phyloP scores from a whole-genome alignment of 1,140 invertebrate genomes.

The Lethrus apterus region DNA sequence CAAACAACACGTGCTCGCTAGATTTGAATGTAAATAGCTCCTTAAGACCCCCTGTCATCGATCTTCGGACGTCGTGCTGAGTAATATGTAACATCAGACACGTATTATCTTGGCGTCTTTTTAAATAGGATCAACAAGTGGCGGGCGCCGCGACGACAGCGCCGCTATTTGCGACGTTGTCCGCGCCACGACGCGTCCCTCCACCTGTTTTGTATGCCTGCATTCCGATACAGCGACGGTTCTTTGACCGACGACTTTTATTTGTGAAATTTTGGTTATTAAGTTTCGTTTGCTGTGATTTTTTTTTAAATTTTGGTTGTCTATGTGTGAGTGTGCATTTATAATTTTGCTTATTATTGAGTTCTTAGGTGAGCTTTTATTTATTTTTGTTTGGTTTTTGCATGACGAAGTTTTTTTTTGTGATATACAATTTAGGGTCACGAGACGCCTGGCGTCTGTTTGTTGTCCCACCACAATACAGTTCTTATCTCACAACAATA shows the following conservation, averaged over 20 bases:
- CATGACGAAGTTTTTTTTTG: conserved; percentile 4
- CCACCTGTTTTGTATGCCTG: conserved; percentile 31
- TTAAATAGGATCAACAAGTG: conserved; percentile 23
- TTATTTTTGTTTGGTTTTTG: conserved; percentile 20
- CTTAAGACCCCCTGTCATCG: background rate
- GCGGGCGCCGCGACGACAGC: conserved; percentile 37
- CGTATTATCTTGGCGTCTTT: conserved; percentile 8
- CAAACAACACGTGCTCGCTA: conserved; percentile 11
- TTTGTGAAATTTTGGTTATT: conserved; percentile 6
- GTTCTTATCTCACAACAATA: no score
- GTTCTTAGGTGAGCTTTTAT: conserved; percentile 20
- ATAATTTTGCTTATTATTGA: conserved; percentile 21
- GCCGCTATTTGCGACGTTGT: conserved; percentile 37
- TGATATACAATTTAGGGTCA: conserved; percentile 20
- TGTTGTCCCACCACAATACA: no score
- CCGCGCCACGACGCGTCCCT: conserved; percentile 38
- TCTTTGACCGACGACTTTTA: conserved; percentile 12
- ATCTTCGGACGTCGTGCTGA: background rate
- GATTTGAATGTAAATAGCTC: conserved; percentile 5
- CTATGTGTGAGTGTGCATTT: conserved; percentile 12
- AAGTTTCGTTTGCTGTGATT: conserved; percentile 5
- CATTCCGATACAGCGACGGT: conserved; percentile 18
- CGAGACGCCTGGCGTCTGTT: conserved; percentile 24
- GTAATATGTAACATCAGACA: background rate
- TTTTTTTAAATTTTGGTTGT: conserved; percentile 8